Conservation (phyloP, 2,113 vertebrate genomes). For the Callionymus lyra region DNA sequence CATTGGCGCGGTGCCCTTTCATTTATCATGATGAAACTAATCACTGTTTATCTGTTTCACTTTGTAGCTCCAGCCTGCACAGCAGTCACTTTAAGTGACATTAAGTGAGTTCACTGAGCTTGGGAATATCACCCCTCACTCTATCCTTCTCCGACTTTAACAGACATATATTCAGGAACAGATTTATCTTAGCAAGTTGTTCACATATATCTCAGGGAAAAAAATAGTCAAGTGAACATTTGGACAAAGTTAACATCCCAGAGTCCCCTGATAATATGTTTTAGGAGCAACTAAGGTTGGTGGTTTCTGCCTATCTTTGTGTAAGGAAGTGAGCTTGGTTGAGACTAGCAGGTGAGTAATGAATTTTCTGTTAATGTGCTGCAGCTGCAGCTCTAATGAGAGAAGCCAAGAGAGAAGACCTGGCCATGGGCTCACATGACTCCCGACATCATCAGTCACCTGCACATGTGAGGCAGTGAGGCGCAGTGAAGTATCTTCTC, state of each 20-base stretch:
- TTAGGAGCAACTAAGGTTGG: too few species aligned
- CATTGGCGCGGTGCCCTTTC: constrained; percentile 49
- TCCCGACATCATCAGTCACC: constrained; percentile 34
- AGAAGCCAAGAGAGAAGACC: constrained; percentile 30
- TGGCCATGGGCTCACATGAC: constrained; percentile 27
- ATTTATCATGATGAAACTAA: constrained; percentile 58
- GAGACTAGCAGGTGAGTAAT: too few species aligned
- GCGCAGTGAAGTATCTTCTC: not conserved
- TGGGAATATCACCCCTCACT: constrained; percentile 13
- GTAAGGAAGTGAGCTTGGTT: too few species aligned
- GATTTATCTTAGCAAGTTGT: constrained; percentile 23
- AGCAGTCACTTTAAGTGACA: constrained; percentile 40
- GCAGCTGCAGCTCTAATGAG: constrained; percentile 40
- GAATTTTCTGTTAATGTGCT: too few species aligned
- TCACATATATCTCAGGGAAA: constrained; percentile 10
- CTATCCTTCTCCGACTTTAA: constrained; percentile 7
- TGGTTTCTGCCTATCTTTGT: too few species aligned
- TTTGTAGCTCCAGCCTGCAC: constrained; percentile 53
- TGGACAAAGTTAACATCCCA: too few species aligned
- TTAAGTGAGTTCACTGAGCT: constrained; percentile 35
- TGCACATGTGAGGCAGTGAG: constrained; percentile 2
- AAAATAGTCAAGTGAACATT: constrained; percentile 2
- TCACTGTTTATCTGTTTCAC: constrained; percentile 63
- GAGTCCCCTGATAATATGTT: too few species aligned
- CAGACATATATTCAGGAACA: constrained; percentile 22